Conservation (phyloP, 2,797 vertebrate species). For the Chelidonichthys spinosus region DNA sequence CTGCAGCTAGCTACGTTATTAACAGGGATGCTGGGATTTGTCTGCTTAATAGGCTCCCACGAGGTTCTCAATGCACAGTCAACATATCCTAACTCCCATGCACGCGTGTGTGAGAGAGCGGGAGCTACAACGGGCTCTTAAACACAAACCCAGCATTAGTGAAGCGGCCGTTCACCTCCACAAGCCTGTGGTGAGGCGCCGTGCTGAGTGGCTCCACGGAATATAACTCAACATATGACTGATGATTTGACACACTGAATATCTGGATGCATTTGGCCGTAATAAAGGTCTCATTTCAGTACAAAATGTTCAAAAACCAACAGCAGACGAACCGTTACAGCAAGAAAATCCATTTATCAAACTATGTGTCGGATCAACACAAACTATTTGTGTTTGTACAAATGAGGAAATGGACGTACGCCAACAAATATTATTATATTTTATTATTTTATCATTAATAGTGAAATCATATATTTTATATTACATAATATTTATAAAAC, state of each 20-base stretch:
- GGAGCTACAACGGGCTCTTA: not conserved
- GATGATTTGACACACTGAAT: not conserved
- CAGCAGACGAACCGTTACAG: too few relatives aligned
- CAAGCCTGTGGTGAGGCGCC: not conserved
- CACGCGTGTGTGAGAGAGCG: constrained; percentile 13
- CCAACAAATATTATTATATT: too few relatives aligned
- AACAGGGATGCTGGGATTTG: constrained; percentile 48
- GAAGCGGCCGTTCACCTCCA: not conserved
- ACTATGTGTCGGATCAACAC: too few relatives aligned
- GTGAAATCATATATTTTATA: too few relatives aligned
- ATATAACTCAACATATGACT: not conserved
- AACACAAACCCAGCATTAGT: constrained; percentile 2
- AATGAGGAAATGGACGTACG: too few relatives aligned
- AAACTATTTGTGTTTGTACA: too few relatives aligned
- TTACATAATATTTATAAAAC: too few relatives aligned
- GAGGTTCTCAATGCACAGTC: constrained; percentile 31
- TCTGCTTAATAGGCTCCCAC: constrained; percentile 61
- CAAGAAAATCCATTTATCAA: too few relatives aligned
- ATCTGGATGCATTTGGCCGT: not conserved
- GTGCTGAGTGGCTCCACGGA: not conserved
- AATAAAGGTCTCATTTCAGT: not conserved
- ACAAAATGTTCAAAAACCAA: not conserved
- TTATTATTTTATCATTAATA: too few relatives aligned
- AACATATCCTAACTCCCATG: constrained; percentile 43
- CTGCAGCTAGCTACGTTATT: constrained; percentile 45